phyloP scores from a whole-genome alignment of 1,140 invertebrate genomes.

The Adelges cooleyi region DNA sequence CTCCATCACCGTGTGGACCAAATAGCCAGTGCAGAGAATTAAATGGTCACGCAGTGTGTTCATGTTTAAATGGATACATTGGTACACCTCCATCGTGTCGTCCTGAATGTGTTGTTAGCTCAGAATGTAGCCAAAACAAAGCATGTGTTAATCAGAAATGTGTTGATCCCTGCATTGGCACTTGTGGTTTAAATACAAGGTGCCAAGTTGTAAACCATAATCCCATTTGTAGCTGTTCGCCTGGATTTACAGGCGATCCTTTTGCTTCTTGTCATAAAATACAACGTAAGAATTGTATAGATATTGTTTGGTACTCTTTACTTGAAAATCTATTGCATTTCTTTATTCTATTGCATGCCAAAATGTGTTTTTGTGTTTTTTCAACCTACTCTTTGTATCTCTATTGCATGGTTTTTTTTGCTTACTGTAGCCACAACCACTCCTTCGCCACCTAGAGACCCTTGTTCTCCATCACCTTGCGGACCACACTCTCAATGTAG shows the following conservation, averaged over 20 bases:
- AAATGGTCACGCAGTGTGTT: constrained; percentile 42
- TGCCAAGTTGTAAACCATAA: constrained; percentile 41
- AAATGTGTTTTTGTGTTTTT: constrained; percentile 43
- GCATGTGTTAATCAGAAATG: constrained; percentile 41
- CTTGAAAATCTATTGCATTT: constrained; percentile 51
- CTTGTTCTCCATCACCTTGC: constrained; percentile 45
- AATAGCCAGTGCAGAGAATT: constrained; percentile 40
- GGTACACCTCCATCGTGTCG: constrained; percentile 41
- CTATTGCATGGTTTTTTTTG: constrained; percentile 31
- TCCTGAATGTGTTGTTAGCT: constrained; percentile 40
- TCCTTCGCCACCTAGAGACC: constrained; percentile 35
- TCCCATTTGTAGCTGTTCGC: constrained; percentile 39
- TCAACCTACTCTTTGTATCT: constrained; percentile 37
- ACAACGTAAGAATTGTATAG: constrained; percentile 34
- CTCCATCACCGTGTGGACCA: constrained; percentile 40
- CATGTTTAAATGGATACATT: constrained; percentile 40
- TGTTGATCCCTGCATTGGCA: constrained; percentile 39
- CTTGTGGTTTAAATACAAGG: constrained; percentile 42
- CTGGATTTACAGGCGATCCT: constrained; percentile 42
- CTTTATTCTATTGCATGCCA: constrained; percentile 42
- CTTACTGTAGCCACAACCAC: constrained; percentile 34
- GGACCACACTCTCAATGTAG: constrained; percentile 43
- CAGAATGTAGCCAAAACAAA: constrained; percentile 38
- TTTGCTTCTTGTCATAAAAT: constrained; percentile 41
- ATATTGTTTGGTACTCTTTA: constrained; percentile 41